Percentiles rank a stretch among this genome's conserved stretches.
Evolutionary conservation across 2,888 invertebrate species (phyloP).

Genomic region (Beris morrisii): DNA sequence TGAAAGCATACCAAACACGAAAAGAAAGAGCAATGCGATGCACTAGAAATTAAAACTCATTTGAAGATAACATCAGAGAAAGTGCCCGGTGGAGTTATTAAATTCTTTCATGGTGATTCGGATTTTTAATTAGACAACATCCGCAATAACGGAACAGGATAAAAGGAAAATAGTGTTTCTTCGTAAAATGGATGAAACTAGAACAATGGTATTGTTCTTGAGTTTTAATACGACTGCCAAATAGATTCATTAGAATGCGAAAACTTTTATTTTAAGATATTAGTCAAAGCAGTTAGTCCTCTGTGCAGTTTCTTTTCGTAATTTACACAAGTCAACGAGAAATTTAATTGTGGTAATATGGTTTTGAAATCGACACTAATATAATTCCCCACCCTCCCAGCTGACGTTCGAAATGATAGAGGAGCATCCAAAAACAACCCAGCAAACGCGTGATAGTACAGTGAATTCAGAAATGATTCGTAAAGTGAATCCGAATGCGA

Average conservation of each 20-base stretch:
- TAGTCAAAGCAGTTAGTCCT: too few species aligned
- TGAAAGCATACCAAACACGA: too few species aligned
- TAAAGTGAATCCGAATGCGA: too few species aligned
- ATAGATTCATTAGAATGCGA: too few species aligned
- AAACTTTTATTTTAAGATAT: too few species aligned
- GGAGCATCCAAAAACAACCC: neutral
- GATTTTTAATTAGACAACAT: conserved; percentile 23
- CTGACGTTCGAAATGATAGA: neutral
- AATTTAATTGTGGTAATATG: neutral
- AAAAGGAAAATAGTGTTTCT: conserved; percentile 7
- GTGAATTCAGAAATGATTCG: too few species aligned
- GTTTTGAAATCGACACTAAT: neutral
- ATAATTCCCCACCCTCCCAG: neutral
- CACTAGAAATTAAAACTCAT: conserved; percentile 8
- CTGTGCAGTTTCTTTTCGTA: too few species aligned
- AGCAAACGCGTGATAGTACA: too few species aligned
- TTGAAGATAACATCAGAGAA: conserved; percentile 13
- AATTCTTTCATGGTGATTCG: conserved; percentile 12
- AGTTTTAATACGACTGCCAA: too few species aligned
- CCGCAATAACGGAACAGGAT: neutral
- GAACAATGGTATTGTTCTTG: neutral
- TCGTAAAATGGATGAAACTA: neutral
- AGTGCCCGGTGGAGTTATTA: conserved; percentile 9
- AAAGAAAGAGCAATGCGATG: neutral
- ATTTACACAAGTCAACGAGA: too few species aligned